Evolutionary conservation across 2,888 invertebrate genomes (phyloP), one percentile per base, ranked within the genome.

Genomic region (Spicauda simplicius): DNA sequence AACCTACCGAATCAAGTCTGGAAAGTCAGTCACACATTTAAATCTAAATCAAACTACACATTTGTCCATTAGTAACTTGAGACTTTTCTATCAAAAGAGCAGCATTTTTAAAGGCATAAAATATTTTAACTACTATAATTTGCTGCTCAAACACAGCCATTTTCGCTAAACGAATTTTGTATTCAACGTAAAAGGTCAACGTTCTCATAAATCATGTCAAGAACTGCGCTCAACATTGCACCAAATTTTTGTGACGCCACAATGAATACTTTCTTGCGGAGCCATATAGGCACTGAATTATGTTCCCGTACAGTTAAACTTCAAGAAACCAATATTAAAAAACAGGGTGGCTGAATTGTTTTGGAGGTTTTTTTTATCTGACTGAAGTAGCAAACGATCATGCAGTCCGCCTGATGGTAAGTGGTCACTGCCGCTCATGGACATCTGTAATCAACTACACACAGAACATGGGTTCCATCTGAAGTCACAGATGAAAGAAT

Each of bases 201-300:
- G 68, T 45, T 45, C 69, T 59, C 71, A 64, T 71, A 71, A 71
- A 68, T 71, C 71, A 71, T 71, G 61, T 66, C 66, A 61, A 37
- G 48, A 66, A 56, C 66, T 66, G 66, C 66, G 61, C 55, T 66
- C 61, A 66, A 60, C 66, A 66, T 66, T 66, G 66, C 66, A 66
- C 66, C 66, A 66, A 66, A 66, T 66, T 66, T 66, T 66, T 53
- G 55, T 66, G 61, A 66, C 66, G 55, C 60, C 66, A 55, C 59
- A 60, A 66, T 60, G 59, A 60, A 66, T 66, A 66, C 60, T 61
- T 66, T 61, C 45, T 60, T 50, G 60, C 33, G 16, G 56, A 56
- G 30, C 54, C 53, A 25, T 59, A 54, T 54, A 59, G 54, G 45
- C 45, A 33, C 59, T 64, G 64, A 64, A 33, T 37, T 64, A 58